Evolutionary conservation across 2,888 invertebrate species (phyloP).

Genomic region (Merodon equestris): DNA sequence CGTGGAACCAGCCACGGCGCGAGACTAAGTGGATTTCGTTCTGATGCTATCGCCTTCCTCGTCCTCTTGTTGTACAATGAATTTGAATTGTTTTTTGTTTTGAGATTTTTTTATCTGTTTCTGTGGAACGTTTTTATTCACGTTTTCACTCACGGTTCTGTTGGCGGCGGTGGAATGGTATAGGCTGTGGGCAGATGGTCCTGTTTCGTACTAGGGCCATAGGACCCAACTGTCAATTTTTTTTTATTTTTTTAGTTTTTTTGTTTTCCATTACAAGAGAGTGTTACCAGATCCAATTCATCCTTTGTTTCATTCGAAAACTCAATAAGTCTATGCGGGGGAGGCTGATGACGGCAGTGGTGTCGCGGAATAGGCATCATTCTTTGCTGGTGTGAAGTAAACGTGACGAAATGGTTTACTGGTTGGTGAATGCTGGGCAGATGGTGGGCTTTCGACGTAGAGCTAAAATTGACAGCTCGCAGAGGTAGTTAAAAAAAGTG

Average conservation of each 20-base stretch:
- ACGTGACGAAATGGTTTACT: not conserved
- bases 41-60: not conserved
- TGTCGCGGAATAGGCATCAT: not conserved
- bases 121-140: slow-evolving; percentile 35
- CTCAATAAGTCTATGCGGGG: slow-evolving; percentile 29
- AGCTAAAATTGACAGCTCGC: slow-evolving; percentile 37
- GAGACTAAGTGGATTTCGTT: not conserved
- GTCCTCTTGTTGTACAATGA: not conserved
- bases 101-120: not conserved
- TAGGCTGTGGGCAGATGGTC: slow-evolving; percentile 5
- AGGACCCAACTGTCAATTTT: slow-evolving; percentile 42
- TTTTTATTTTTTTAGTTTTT: not conserved
- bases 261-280: slow-evolving; percentile 32
- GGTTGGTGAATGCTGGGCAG: slow-evolving; percentile 16
- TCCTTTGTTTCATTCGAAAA: slow-evolving; percentile 55
- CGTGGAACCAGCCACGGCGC: not conserved
- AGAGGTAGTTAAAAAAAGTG: slow-evolving; percentile 34
- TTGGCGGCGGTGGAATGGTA: not conserved
- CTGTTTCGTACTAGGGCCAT: slow-evolving; percentile 16
- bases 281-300: slow-evolving; percentile 61
- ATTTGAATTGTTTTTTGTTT: not conserved
- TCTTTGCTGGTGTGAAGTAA: too few species aligned
- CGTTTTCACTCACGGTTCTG: slow-evolving; percentile 46
- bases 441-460: slow-evolving; percentile 32
- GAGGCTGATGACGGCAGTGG: not conserved